Conservation (phyloP, 2,888 invertebrate species). For the Volucella inflata region DNA sequence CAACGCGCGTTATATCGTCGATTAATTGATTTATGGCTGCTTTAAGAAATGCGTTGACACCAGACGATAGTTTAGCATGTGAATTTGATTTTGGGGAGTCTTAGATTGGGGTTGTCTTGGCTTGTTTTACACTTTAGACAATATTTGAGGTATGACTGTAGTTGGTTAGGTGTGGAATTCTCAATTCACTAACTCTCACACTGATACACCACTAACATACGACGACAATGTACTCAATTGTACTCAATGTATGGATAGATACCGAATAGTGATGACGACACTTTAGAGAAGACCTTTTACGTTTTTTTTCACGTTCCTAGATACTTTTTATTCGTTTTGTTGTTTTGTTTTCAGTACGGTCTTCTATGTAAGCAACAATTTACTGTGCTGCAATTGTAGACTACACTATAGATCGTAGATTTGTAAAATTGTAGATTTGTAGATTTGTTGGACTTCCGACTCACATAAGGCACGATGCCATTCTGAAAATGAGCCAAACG, state of each 20-base stretch:
- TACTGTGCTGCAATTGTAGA: not conserved
- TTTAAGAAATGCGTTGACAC: conserved; percentile 96
- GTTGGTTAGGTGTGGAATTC: conserved; percentile 25
- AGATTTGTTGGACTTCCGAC: conserved; percentile 31
- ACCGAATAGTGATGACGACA: conserved; percentile 34
- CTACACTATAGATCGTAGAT: not conserved
- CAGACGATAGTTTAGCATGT: conserved; percentile 96
- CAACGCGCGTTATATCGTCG: conserved; percentile 14
- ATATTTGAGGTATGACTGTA: conserved; percentile 6
- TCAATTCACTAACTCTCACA: conserved; percentile 15
- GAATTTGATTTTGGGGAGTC: conserved; percentile 76
- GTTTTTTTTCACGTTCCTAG: conserved; percentile 1
- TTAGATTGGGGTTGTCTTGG: conserved; percentile 33
- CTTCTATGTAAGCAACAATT: no score
- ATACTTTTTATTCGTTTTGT: conserved; percentile 15
- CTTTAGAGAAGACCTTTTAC: conserved; percentile 13
- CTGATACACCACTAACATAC: conserved; percentile 8
- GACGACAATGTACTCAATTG: no score
- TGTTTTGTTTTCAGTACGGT: not conserved
- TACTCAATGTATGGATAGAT: no score
- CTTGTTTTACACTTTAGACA: conserved; percentile 41
- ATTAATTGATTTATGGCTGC: conserved; percentile 90
- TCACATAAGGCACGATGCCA: conserved; percentile 67
- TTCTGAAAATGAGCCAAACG: conserved; percentile 69
- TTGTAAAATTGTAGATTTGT: no score